Evolutionary conservation across 2,888 invertebrate genomes (phyloP).

Genomic region (Mythimna lalbum): DNA sequence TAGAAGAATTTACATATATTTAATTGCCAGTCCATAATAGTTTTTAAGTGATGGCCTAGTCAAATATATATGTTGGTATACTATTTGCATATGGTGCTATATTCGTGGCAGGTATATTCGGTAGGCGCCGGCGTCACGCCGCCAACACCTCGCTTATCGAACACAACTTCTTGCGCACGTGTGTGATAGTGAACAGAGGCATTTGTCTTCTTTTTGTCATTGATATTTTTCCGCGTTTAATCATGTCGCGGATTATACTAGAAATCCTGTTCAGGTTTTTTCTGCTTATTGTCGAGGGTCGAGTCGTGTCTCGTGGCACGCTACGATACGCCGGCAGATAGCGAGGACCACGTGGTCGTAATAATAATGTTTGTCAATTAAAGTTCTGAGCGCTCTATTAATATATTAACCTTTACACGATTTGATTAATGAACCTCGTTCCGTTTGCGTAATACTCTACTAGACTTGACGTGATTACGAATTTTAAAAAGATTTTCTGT

Average conservation of each 20-base stretch:
- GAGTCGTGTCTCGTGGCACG: slow-evolving; percentile 52
- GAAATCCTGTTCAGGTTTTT: slow-evolving; percentile 81
- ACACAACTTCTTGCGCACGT: slow-evolving; percentile 66
- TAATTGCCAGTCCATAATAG: slow-evolving; percentile 52
- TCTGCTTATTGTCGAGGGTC: slow-evolving; percentile 64
- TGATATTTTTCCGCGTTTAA: slow-evolving; percentile 76
- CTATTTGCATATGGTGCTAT: slow-evolving; percentile 51
- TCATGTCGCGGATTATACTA: slow-evolving; percentile 74
- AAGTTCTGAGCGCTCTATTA: slow-evolving; percentile 20
- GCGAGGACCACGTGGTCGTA: slow-evolving; percentile 38
- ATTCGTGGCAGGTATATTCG: slow-evolving; percentile 22
- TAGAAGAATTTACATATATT: slow-evolving; percentile 41
- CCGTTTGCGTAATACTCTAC: neutral
- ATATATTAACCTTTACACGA: slow-evolving; percentile 38
- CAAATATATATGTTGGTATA: slow-evolving; percentile 37
- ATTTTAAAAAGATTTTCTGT: neutral
- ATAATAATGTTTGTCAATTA: slow-evolving; percentile 39
- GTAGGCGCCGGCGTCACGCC: slow-evolving; percentile 40
- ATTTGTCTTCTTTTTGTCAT: slow-evolving; percentile 76
- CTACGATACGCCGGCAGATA: slow-evolving; percentile 47
- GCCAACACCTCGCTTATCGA: slow-evolving; percentile 37
- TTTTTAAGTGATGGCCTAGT: slow-evolving; percentile 43
- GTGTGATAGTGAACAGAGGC: slow-evolving; percentile 55
- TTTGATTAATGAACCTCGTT: slow-evolving; percentile 16
- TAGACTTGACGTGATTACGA: neutral